phyloP scores from a whole-genome alignment of 2,113 vertebrate genomes.

The Semnopithecus entellus region DNA sequence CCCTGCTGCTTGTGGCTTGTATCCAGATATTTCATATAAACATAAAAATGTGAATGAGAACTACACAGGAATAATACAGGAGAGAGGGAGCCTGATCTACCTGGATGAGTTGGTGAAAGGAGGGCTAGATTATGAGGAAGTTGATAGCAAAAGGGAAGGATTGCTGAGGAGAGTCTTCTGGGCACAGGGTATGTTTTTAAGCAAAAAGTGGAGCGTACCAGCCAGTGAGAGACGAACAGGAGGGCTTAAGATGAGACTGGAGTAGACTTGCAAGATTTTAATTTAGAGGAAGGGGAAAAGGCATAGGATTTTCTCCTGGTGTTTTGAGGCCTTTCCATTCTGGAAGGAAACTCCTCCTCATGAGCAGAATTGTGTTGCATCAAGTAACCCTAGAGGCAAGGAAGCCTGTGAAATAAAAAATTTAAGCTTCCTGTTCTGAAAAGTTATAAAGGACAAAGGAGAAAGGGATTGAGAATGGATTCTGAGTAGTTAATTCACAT shows the following conservation, averaged over 20 bases:
- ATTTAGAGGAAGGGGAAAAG: not conserved
- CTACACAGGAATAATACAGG: not conserved
- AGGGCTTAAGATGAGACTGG: not conserved
- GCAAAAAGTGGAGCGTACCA: not conserved
- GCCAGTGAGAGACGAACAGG: not conserved
- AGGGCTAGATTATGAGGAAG: not conserved
- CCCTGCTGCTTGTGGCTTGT: not conserved
- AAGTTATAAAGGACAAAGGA: not conserved
- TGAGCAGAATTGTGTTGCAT: not conserved
- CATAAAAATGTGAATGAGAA: not conserved
- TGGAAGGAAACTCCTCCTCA: not conserved
- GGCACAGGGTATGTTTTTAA: fast-evolving
- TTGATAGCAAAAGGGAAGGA: not conserved
- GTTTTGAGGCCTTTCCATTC: not conserved
- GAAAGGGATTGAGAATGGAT: not conserved
- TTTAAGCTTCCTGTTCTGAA: not conserved
- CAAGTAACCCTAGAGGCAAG: not conserved
- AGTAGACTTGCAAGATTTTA: not conserved
- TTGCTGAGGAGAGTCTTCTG: not conserved
- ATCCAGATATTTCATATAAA: not conserved
- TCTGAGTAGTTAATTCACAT: not conserved
- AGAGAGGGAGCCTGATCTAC: not conserved
- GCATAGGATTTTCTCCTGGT: not conserved
- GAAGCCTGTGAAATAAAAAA: not conserved
- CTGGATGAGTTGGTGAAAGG: not conserved